Evolutionary conservation across 2,797 vertebrate genomes (phyloP).

Genomic region (Meda fulgida): DNA sequence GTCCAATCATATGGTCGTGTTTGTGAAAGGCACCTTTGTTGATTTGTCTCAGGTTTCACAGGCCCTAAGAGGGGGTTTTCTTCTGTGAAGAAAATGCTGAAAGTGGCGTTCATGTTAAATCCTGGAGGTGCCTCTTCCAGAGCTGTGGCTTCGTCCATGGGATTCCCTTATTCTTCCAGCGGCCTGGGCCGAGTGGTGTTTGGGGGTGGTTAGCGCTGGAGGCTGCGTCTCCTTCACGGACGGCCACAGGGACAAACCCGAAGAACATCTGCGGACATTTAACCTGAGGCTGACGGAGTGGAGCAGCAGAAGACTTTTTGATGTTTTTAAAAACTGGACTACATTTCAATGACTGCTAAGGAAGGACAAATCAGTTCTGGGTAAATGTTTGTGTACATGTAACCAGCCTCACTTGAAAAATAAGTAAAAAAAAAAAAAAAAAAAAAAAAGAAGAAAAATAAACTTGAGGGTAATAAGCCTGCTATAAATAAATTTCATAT

Average conservation of each 20-base stretch:
- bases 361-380: slow-evolving; percentile 70
- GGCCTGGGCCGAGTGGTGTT: slow-evolving; percentile 44
- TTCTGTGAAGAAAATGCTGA: slow-evolving; percentile 95
- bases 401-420: slow-evolving; percentile 81
- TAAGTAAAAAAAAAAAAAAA: slow-evolving; percentile 33
- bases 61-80: slow-evolving; percentile 93
- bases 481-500: slow-evolving; percentile 77
- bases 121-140: slow-evolving; percentile 69
- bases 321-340: slow-evolving; percentile 75
- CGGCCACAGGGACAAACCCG: slow-evolving; percentile 43
- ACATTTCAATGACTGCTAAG: slow-evolving; percentile 63
- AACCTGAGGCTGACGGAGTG: slow-evolving; percentile 64
- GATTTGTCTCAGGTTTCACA: slow-evolving; percentile 88
- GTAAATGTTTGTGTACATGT: slow-evolving; percentile 83
- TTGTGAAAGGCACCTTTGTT: slow-evolving; percentile 1
- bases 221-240: slow-evolving; percentile 51
- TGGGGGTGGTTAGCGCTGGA: slow-evolving; percentile 42
- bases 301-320: slow-evolving; percentile 57
- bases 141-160: slow-evolving; percentile 60
- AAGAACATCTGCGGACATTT: slow-evolving; percentile 56
- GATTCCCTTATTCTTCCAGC: slow-evolving; percentile 63
- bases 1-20: neutral
- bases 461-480: slow-evolving; percentile 62
- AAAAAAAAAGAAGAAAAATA: slow-evolving; percentile 44
- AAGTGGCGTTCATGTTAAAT: slow-evolving; percentile 65